These are phyloP conservation scores for Sebastes oblongus DNA, from an alignment of 2,797 vertebrate species.

Conservation along the genomic window DNA sequence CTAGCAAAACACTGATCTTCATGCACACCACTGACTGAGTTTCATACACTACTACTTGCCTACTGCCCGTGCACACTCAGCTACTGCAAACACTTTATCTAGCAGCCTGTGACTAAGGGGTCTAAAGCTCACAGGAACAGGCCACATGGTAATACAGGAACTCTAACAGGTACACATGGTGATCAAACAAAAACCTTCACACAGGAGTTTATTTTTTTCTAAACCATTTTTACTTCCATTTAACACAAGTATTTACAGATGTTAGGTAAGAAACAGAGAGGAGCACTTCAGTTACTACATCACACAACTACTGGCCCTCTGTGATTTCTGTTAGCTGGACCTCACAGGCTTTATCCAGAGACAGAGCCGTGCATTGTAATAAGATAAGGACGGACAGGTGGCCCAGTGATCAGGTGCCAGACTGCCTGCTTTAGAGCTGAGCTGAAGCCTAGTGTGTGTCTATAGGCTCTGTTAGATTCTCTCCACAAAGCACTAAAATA, in stretches of 20 bases:
- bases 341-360: slow-evolving; percentile 51
- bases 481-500: slow-evolving; percentile 2
- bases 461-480: slow-evolving; percentile 19
- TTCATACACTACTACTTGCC: not conserved
- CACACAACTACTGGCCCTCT: slow-evolving; percentile 1
- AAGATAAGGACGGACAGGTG: slow-evolving; percentile 81
- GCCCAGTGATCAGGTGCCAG: slow-evolving; percentile 76
- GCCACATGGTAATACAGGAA: not conserved
- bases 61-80: not conserved
- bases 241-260: not conserved
- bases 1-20: slow-evolving; percentile 32
- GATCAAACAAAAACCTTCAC: not conserved
- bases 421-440: slow-evolving; percentile 67
- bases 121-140: slow-evolving; percentile 4
- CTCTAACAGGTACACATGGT: not conserved
- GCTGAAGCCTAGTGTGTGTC: slow-evolving; percentile 30
- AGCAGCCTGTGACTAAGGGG: not conserved
- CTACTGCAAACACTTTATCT: slow-evolving; percentile 8
- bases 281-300: not conserved
- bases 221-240: not conserved
- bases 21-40: slow-evolving; percentile 28
- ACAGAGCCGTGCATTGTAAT: slow-evolving; percentile 75
- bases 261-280: not conserved
- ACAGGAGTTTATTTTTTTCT: not conserved
- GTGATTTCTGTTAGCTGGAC: slow-evolving; percentile 46